These are phyloP conservation scores for Blomia tropicalis DNA, from an alignment of 2,888 invertebrate genomes.

Conservation along the genomic window DNA sequence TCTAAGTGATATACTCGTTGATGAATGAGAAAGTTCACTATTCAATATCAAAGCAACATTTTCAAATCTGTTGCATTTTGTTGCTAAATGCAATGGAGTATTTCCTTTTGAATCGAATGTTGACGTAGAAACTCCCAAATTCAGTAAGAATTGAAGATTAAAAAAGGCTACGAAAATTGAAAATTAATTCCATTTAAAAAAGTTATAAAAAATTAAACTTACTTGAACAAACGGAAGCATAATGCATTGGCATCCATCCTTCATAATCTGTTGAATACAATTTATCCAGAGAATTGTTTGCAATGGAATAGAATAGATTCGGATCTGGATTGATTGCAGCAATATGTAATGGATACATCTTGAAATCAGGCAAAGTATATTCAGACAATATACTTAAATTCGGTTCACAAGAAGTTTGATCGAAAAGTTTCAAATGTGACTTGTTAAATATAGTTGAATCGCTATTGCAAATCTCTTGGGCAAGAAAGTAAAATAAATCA, in stretches of 20 bases:
- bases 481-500: conserved; percentile 36
- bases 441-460: background rate
- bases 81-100: conserved; percentile 38
- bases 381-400: conserved; percentile 35
- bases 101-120: conserved; percentile 36
- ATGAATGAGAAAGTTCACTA: conserved; percentile 23
- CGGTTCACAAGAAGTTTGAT: background rate
- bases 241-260: conserved; percentile 40
- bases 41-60: conserved; percentile 36
- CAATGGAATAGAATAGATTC: conserved; percentile 37
- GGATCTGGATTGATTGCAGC: conserved; percentile 42
- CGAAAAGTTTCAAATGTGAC: background rate
- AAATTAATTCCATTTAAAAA: background rate
- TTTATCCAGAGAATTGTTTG: conserved; percentile 38
- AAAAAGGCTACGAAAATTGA: background rate
- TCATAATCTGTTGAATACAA: conserved; percentile 37
- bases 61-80: conserved; percentile 35
- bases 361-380: conserved; percentile 36
- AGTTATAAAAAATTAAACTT: conserved; percentile 20
- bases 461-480: conserved; percentile 29
- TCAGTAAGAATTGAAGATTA: conserved; percentile 23
- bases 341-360: conserved; percentile 40
- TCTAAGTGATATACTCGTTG: background rate
- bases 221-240: conserved; percentile 41
- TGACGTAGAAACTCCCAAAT: conserved; percentile 34